These are phyloP conservation scores for Harpalus rubripes DNA, from an alignment of 2,888 invertebrate species.

Conservation along the genomic window DNA sequence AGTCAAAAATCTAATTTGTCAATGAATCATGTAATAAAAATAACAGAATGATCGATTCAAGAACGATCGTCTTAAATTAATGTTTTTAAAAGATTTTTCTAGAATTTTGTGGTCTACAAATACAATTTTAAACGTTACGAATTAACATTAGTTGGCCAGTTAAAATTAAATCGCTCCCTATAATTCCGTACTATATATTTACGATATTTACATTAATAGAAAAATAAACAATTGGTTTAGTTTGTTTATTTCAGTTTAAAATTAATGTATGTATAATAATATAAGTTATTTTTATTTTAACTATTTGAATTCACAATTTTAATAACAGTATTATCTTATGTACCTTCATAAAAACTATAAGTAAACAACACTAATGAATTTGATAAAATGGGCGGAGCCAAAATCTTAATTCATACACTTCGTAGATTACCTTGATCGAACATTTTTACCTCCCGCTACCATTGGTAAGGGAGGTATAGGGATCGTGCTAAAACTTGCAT, in stretches of 20 bases:
- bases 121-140: background rate
- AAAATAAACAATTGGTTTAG: background rate
- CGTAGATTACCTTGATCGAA: too few species aligned
- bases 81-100: background rate
- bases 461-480: too few species aligned
- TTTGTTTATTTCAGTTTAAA: background rate
- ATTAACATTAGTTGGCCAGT: background rate
- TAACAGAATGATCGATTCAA: too few species aligned
- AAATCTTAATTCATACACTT: too few species aligned
- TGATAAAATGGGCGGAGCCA: too few species aligned
- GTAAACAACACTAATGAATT: too few species aligned
- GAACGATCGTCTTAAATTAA: background rate
- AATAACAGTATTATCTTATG: too few species aligned
- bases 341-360: too few species aligned
- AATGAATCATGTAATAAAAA: too few species aligned
- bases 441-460: too few species aligned
- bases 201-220: conserved; percentile 1
- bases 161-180: conserved; percentile 34
- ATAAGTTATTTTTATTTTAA: background rate
- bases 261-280: background rate
- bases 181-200: background rate
- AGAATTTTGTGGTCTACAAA: background rate
- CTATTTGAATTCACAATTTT: background rate
- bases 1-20: too few species aligned
- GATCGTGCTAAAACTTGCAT: too few species aligned